Evolutionary conservation across 2,113 vertebrate genomes (phyloP), one percentile per base, ranked within the genome.

Genomic region (Silurus asotus): DNA sequence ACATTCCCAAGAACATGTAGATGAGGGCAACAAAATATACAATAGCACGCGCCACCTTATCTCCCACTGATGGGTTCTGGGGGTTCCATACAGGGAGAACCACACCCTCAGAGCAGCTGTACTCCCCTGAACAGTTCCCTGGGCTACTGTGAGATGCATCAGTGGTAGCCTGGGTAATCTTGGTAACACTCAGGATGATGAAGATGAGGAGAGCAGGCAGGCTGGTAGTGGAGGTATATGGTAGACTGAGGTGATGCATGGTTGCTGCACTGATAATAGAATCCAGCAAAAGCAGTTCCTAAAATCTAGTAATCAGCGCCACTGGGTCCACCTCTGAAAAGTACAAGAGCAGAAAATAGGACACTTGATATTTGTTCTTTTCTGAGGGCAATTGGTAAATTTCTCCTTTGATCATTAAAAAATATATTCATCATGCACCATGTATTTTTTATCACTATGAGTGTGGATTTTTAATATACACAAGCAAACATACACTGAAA

Each of bases 1-100:
- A 96, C 96, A 96, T 96, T 78, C 96, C 96, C 88, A 96, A 91
- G 90, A 96, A 96, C 95, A 96, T 96, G 93, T 96, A 96, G 87
- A 96, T 94, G 67, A 96, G 93, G 0, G 96, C 96, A 45, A 95
- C 96, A 55, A 96, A 96, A 91, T 96, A 96, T 48, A 96, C 96
- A 3, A 96, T 96, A 86, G 96, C 96, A 3, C 96, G 94, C 0
- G 96, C 96, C 89, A 96, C 96, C 72, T 96, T 96, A 85, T 96
- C 96, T 0, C 96, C 96, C 67, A 95, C 95, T 0, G 96, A 95
- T 0, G 96, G 96, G 90, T 96, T 96, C 75, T 95, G 95, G 13
- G 96, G 96, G 88, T 96, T 95, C 96, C 96, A 96, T 80, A 96
- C 87, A 11, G 96, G 96, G 55, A 96, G 91, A 59, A 96, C 93